Base-by-base conservation (phyloP, 2,797 vertebrate genomes). In the Eleutherodactylus coqui region DNA sequence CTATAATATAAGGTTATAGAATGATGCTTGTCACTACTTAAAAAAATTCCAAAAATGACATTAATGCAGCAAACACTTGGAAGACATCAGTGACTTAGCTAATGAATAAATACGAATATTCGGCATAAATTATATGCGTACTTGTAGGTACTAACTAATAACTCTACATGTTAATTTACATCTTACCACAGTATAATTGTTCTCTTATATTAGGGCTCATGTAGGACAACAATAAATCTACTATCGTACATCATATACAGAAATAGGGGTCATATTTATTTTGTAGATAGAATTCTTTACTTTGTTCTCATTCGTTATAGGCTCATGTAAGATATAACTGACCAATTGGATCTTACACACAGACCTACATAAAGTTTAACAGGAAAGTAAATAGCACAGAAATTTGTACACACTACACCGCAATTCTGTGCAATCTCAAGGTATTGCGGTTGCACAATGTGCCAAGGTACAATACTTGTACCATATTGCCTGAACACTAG, bases 91-190 rank as follows among this genome's bases (percentile, higher is more conserved):
- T 90, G 89, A 69, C 88, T 62, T 41, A 82, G 53, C 75, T 88
- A 87, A 89, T 88, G 83, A 92, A 92, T 91, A 92, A 92, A 92
- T 92, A 92, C 72, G 82, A 88, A 90, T 88, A 89, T 69, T 87
- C 88, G 49, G 90, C 62, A 91, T 91, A 91, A 92, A 92, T 91
- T 89, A 91, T 89, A 89, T 78, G 82, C 86, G 85, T 87, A 87
- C 67, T 75, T 85, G 86, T 83, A 89, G 36, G 58, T 64, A 82
- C 49, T 82, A 47, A 79, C 34, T 89, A 27, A 41, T 79, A 89
- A 53, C 83, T 81, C 62, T 87, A 88, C 62, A 17, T 72, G 80
- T 51, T 14, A 55, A 43, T 73, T 83, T 82, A 75, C 70, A 67
- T 29, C 34, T 60, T 49, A 69, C 72, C 82, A 51, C 55, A 5